Conservation (phyloP, 2,113 vertebrate genomes). For the Colossoma macropomum region DNA sequence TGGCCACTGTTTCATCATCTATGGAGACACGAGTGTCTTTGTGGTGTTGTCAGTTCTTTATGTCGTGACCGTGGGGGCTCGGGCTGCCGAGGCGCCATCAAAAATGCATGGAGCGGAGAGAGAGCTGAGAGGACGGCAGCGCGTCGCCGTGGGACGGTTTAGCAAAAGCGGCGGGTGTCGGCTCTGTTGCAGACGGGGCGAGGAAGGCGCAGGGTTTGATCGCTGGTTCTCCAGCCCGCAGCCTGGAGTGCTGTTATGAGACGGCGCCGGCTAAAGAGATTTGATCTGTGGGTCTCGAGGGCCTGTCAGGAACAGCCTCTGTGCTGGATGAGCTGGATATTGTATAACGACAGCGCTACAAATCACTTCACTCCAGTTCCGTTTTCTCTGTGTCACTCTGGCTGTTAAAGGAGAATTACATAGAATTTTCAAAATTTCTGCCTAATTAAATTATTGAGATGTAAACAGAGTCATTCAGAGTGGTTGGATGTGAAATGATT, state of each 20-base stretch:
- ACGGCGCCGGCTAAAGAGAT: neutral
- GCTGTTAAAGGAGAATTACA: neutral
- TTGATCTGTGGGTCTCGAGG: neutral
- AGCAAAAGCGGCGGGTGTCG: neutral
- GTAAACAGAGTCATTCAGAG: no score
- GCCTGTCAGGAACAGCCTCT: neutral
- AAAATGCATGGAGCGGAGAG: constrained; percentile 28
- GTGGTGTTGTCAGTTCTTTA: neutral
- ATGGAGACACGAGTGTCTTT: neutral
- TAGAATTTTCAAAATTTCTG: neutral
- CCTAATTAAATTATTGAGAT: no score
- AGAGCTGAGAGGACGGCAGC: constrained; percentile 3
- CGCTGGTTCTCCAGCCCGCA: neutral
- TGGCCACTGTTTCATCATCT: neutral
- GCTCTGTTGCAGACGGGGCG: constrained; percentile 4
- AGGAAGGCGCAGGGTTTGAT: neutral
- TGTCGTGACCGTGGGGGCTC: neutral
- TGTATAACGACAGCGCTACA: neutral
- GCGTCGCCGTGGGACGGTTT: constrained; percentile 29
- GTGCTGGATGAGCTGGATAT: neutral
- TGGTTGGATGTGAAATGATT: no score
- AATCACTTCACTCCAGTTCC: neutral
- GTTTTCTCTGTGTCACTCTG: neutral
- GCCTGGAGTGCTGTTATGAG: constrained; percentile 7
- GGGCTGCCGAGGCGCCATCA: constrained; percentile 23